Evolutionary conservation across 1,140 invertebrate species (phyloP).

Genomic region (Tetragonula clypearis): DNA sequence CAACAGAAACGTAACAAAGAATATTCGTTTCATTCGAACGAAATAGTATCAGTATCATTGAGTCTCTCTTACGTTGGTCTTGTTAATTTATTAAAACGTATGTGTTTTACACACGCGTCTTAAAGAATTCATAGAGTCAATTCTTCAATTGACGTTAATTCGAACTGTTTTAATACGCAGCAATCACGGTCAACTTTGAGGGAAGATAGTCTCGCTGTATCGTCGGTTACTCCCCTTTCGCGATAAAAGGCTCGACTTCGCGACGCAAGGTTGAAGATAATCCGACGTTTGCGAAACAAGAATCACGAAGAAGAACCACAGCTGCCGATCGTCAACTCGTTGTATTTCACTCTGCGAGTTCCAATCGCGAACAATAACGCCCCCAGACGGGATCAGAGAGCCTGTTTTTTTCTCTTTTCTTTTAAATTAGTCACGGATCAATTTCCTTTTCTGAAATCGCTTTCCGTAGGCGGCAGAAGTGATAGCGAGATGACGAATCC

Average conservation of each 20-base stretch:
- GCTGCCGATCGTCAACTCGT: not conserved
- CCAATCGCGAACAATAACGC: not conserved
- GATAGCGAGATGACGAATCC: not conserved
- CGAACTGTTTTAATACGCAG: not conserved
- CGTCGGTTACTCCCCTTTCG: not conserved
- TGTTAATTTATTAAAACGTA: too few relatives aligned
- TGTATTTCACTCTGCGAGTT: not conserved
- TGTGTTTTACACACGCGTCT: not conserved
- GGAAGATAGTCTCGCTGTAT: not conserved
- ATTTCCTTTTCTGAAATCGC: not conserved
- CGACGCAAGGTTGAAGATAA: slow-evolving; percentile 3
- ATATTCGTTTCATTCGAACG: too few relatives aligned
- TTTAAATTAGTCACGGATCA: not conserved
- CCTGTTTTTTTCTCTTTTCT: too few relatives aligned
- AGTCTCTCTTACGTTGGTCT: too few relatives aligned
- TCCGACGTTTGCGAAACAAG: not conserved
- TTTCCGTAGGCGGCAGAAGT: not conserved
- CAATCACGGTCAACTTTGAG: not conserved
- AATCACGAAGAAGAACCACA: not conserved
- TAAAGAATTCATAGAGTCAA: not conserved
- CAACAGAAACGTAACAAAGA: too few relatives aligned
- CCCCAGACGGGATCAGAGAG: too few relatives aligned
- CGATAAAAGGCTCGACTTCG: slow-evolving; percentile 2
- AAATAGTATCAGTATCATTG: too few relatives aligned
- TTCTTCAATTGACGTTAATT: not conserved